A percentile compares a stretch with the other conserved stretches of the same genome.
Evolutionary conservation across 2,113 vertebrate genomes (phyloP).

Genomic region (Thryonomys swinderianus): DNA sequence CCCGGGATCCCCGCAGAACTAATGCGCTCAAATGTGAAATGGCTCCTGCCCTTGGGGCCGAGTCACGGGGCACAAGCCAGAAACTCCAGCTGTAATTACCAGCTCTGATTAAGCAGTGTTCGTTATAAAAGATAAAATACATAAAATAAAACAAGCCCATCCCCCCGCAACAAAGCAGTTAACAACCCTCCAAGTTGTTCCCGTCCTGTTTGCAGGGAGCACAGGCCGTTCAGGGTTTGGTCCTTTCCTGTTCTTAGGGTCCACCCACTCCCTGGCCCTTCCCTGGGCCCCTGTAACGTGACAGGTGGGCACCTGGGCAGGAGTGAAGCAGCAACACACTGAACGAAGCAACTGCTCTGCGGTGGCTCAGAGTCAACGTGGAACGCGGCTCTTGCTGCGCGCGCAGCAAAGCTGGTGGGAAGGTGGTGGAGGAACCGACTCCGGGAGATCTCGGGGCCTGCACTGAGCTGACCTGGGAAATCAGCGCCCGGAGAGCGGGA

Average conservation of each 20-base stretch:
- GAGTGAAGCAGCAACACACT: not conserved
- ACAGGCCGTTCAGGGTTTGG: not conserved
- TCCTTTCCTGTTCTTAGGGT: not conserved
- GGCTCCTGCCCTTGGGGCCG: conserved; percentile 77
- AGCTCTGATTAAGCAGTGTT: conserved; percentile 78
- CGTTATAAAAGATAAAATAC: conserved; percentile 61
- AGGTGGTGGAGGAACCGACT: not conserved
- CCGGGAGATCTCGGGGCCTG: not conserved
- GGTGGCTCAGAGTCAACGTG: not conserved
- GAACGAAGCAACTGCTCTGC: not conserved
- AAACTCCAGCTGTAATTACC: conserved; percentile 79
- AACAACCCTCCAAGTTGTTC: not conserved
- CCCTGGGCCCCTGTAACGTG: not conserved
- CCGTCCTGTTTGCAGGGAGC: not conserved
- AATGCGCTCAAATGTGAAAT: conserved; percentile 81
- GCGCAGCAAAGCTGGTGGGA: fast-evolving
- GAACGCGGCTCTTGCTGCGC: fast-evolving
- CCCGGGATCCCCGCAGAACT: conserved; percentile 68
- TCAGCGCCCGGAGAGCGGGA: not conserved
- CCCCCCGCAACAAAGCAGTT: not conserved
- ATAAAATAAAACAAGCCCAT: not conserved
- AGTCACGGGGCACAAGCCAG: conserved; percentile 68
- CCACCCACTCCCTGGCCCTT: not conserved
- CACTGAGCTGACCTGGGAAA: not conserved
- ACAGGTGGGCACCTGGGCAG: not conserved